These are phyloP conservation scores for Crotalus horridus DNA, from an alignment of 2,113 vertebrate genomes.

Conservation along the genomic window DNA sequence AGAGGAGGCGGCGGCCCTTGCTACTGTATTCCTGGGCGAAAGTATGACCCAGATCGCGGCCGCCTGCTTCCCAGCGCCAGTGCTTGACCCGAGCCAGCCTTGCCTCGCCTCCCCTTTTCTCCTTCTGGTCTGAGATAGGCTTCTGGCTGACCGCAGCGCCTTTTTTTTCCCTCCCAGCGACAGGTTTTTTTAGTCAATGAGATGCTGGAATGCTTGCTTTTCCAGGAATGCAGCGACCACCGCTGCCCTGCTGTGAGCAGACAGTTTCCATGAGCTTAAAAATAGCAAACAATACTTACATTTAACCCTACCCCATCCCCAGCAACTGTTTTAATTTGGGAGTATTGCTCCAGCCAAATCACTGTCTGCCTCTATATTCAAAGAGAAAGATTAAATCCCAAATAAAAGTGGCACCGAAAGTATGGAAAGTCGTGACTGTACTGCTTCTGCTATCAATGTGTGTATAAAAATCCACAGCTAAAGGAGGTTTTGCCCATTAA, in stretches of 20 bases:
- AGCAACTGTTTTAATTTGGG: not conserved
- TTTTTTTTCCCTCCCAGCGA: not conserved
- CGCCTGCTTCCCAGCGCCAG: not conserved
- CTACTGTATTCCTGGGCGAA: not conserved
- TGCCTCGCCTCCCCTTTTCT: not conserved
- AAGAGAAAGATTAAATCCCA: not conserved
- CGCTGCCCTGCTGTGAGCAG: constrained; percentile 29
- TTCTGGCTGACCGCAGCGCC: fast-evolving
- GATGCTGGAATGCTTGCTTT: not conserved
- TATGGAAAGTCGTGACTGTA: not conserved
- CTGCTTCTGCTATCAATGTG: not conserved
- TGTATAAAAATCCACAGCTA: not conserved
- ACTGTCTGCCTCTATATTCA: not conserved
- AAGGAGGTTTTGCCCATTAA: not conserved
- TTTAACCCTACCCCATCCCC: not conserved
- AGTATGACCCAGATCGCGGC: not conserved
- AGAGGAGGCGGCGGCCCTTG: not conserved
- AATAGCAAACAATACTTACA: no score
- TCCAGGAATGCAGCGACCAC: constrained; percentile 16
- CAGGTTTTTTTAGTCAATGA: not conserved
- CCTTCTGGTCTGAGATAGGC: not conserved
- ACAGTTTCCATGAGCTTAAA: not conserved
- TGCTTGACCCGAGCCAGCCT: not conserved
- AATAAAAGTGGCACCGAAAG: not conserved
- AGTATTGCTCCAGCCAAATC: not conserved